Percentiles rank a stretch among this genome's conserved stretches.
phyloP scores from a whole-genome alignment of 2,113 vertebrate genomes.

The Hemicordylus capensis region DNA sequence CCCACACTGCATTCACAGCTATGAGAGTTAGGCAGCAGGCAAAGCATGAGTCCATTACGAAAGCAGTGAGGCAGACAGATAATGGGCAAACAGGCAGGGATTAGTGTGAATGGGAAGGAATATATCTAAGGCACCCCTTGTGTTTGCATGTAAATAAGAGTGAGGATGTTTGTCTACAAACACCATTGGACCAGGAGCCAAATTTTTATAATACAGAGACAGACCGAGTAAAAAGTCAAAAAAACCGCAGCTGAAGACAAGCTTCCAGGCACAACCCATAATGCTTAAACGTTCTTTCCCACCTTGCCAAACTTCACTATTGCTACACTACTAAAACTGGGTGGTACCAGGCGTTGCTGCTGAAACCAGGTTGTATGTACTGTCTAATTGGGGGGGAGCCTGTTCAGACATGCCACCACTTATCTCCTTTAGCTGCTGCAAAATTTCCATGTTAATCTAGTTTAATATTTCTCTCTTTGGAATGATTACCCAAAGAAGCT shows the following conservation, averaged over 20 bases:
- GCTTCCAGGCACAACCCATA: no score
- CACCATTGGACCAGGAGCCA: neutral
- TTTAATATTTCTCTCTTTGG: neutral
- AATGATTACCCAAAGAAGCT: neutral
- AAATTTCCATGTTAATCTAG: neutral
- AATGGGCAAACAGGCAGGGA: no score
- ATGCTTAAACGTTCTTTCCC: neutral
- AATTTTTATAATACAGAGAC: neutral
- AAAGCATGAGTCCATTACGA: neutral
- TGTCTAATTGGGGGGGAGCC: neutral
- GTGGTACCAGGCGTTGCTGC: neutral
- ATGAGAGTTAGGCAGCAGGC: neutral
- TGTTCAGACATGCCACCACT: neutral
- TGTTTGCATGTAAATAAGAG: no score
- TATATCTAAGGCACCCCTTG: no score
- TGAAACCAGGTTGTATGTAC: neutral
- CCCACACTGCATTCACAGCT: neutral
- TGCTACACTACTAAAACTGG: neutral
- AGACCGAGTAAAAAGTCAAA: neutral
- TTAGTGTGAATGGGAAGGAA: no score
- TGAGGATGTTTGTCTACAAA: neutral
- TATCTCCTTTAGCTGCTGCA: neutral
- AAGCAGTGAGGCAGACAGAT: neutral
- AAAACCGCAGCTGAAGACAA: neutral
- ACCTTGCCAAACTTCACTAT: neutral